Base-by-base conservation (phyloP, 2,888 invertebrate species). In the Rugalucina vietnamica region DNA sequence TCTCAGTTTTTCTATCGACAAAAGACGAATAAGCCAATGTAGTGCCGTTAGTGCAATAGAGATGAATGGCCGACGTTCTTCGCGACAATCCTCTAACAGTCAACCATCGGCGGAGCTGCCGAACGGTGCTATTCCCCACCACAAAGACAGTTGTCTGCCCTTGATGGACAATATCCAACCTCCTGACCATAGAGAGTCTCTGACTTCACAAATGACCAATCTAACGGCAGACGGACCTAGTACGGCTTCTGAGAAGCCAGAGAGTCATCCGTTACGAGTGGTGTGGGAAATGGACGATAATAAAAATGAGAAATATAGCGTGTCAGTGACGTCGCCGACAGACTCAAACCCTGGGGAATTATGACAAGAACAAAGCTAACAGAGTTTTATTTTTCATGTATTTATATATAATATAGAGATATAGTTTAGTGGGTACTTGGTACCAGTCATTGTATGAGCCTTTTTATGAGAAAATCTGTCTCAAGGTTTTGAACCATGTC, bases 1-100 rank as follows among this genome's bases (percentile, higher is more conserved):
- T 57, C 79, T 92, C 50, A 93, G 92, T 83, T 82, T 91, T 60
- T 92, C 93, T 2, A 81, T 92, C 8, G 93, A 92, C 79, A 85
- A 90, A 50, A 85, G 90, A 1, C 83, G 90, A 4, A 81, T 88
- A 27, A 89, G 88, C 69, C 83, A 82, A 14, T 82, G 88, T 36
- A 89, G 87, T 60, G 69, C 65, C 21, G 83, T 78, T 0, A 82
- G 81, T 34, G 84, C 81, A 21, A 76, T 86, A 75, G 89, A 90
- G 43, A 49, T 90, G 60, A 90, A 90, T 36, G 87, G 89, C 1
- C 71, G 73, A 37, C 60, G 29, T 60, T 27, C 4, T 4, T 24
- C 27, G 5, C n/a, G 4, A 27, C 5, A 29, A 29, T 5, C 21
- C 1, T 8, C 10, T 12, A n/a, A 24, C 29, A 32, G 65, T 34